Evolutionary conservation across 2,888 invertebrate species (phyloP).

Genomic region (Caenorhabditis sp.): DNA sequence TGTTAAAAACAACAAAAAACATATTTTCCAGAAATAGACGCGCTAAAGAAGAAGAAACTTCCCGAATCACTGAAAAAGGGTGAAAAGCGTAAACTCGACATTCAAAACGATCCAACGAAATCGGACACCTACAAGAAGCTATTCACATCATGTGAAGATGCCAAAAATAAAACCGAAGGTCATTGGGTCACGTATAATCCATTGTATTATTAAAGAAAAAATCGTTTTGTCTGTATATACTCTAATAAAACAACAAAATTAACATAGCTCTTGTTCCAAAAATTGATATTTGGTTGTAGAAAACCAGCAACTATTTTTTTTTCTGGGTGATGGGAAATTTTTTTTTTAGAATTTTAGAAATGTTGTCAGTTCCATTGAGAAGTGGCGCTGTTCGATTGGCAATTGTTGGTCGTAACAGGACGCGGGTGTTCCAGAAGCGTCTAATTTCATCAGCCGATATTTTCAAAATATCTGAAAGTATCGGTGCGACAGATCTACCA

Average conservation of each 20-base stretch:
- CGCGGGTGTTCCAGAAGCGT: slow-evolving; percentile 11
- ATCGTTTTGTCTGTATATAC: slow-evolving; percentile 1
- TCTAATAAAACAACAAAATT: background rate
- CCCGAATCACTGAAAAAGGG: slow-evolving; percentile 21
- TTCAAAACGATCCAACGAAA: slow-evolving; percentile 82
- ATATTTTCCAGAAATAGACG: background rate
- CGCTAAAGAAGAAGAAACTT: background rate
- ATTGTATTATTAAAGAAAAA: slow-evolving; percentile 70
- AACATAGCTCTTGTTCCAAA: too few relatives aligned
- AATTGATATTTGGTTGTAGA: too few relatives aligned
- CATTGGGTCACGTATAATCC: slow-evolving; percentile 99
- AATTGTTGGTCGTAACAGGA: background rate
- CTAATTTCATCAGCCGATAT: slow-evolving; percentile 44
- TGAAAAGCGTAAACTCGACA: slow-evolving; percentile 57
- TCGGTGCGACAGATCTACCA: slow-evolving; percentile 29
- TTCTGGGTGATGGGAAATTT: too few relatives aligned
- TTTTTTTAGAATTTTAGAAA: too few relatives aligned
- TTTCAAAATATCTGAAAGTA: slow-evolving; percentile 37
- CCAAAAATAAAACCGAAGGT: slow-evolving; percentile 85
- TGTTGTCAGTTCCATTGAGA: slow-evolving; percentile 46
- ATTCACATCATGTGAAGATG: slow-evolving; percentile 88
- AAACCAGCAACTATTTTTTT: too few relatives aligned
- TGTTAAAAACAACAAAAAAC: slow-evolving; percentile 1
- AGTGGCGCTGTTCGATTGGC: slow-evolving; percentile 14
- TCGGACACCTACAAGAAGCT: slow-evolving; percentile 91